phyloP scores from a whole-genome alignment of 2,888 invertebrate species.

The Standfussiana lucernea region DNA sequence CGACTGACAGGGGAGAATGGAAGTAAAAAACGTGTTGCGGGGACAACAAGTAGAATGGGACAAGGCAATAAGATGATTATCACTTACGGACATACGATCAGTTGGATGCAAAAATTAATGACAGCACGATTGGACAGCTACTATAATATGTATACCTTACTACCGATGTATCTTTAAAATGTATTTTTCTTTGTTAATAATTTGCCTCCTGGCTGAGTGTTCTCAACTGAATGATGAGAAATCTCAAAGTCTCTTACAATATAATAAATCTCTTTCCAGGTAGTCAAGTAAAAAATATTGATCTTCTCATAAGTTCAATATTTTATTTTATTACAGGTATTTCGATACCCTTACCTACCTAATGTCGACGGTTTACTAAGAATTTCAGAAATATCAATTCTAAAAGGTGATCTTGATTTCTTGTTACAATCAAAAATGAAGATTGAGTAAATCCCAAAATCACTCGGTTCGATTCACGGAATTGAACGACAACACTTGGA shows the following conservation, averaged over 20 bases:
- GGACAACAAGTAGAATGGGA: no score
- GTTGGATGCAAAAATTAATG: background rate
- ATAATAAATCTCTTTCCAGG: background rate
- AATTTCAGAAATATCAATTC: background rate
- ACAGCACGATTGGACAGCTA: background rate
- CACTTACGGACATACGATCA: no score
- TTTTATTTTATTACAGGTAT: background rate
- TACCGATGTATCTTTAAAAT: no score
- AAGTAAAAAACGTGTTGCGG: no score
- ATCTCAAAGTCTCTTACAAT: background rate
- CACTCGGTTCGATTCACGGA: conserved; percentile 3
- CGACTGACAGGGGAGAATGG: no score
- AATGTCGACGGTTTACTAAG: background rate
- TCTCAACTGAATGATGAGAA: background rate
- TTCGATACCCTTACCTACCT: conserved; percentile 5
- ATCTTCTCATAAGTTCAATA: background rate
- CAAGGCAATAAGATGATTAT: no score
- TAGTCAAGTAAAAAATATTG: no score
- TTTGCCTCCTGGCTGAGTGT: background rate
- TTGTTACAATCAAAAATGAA: background rate
- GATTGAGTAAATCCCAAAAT: background rate
- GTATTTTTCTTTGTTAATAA: background rate
- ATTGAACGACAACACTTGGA: background rate
- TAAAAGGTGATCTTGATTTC: background rate
- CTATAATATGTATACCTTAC: no score